These are phyloP conservation scores for Drosophila repleta DNA, from an alignment of 1,140 invertebrate genomes.

Conservation along the genomic window DNA sequence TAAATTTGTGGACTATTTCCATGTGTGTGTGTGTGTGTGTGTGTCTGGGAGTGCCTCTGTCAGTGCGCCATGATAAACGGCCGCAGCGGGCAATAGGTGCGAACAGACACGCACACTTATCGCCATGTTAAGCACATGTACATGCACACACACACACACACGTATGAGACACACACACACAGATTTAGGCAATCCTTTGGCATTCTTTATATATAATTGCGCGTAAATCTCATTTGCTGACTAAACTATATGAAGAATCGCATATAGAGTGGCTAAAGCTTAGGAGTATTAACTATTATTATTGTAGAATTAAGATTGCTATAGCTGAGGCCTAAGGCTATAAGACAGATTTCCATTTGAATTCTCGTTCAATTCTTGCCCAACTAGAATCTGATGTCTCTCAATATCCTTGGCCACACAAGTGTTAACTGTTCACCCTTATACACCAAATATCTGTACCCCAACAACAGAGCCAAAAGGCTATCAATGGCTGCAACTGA, in stretches of 20 bases:
- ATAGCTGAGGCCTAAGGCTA: too few species aligned
- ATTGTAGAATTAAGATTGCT: too few species aligned
- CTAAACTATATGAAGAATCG: not conserved
- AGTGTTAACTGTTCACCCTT: constrained; percentile 48
- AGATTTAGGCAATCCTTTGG: constrained; percentile 29
- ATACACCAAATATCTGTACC: constrained; percentile 3
- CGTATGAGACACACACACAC: constrained; percentile 11
- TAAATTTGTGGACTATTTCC: constrained; percentile 49
- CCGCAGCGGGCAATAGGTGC: constrained; percentile 50
- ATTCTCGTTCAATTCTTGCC: too few species aligned
- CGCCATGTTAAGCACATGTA: not conserved
- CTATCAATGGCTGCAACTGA: constrained; percentile 24
- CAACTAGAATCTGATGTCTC: too few species aligned
- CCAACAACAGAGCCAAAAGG: constrained; percentile 13
- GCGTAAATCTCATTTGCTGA: constrained; percentile 31
- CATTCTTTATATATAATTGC: constrained; percentile 36
- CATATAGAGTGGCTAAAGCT: not conserved
- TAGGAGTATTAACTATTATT: too few species aligned
- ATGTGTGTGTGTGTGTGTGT: constrained; percentile 17
- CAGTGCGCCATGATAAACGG: constrained; percentile 58
- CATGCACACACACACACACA: constrained; percentile 25
- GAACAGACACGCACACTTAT: constrained; percentile 13
- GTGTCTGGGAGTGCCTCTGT: constrained; percentile 2
- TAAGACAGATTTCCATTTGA: too few species aligned
- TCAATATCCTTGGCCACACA: constrained; percentile 30